Evolutionary conservation across 2,888 invertebrate genomes (phyloP).

Genomic region (Patella caerulea): DNA sequence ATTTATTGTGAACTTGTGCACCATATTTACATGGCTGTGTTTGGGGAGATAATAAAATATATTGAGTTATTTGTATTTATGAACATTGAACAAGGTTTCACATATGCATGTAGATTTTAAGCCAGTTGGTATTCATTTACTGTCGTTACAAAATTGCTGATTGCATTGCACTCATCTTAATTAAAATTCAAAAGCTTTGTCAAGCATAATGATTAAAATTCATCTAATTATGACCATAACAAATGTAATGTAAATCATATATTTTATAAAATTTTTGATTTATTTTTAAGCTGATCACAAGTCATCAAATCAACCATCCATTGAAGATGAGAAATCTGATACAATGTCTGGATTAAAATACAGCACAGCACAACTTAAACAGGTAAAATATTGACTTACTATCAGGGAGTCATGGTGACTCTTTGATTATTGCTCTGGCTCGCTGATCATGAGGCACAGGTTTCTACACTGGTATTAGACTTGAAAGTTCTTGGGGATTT

Average conservation of each 20-base stretch:
- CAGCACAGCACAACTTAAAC: constrained; percentile 62
- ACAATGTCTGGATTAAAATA: constrained; percentile 67
- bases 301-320: constrained; percentile 39
- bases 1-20: too few species aligned
- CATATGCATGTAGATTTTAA: too few species aligned
- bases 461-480: too few species aligned
- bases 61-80: too few species aligned
- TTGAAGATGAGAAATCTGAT: constrained; percentile 43
- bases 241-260: neutral
- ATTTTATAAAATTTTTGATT: neutral
- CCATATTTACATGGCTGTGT: too few species aligned
- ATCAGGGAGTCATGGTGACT: neutral
- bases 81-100: too few species aligned
- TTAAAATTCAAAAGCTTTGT: constrained; percentile 7
- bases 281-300: constrained; percentile 55
- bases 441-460: too few species aligned
- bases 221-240: neutral
- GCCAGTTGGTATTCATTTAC: too few species aligned
- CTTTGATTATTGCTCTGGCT: too few species aligned
- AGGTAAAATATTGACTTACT: constrained; percentile 45
- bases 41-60: too few species aligned
- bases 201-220: neutral
- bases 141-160: too few species aligned
- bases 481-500: too few species aligned
- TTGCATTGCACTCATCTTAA: neutral